A percentile compares a stretch with the other conserved stretches of the same genome.
Evolutionary conservation across 1,140 invertebrate species (phyloP).

Genomic region (Coboldia fuscipes): DNA sequence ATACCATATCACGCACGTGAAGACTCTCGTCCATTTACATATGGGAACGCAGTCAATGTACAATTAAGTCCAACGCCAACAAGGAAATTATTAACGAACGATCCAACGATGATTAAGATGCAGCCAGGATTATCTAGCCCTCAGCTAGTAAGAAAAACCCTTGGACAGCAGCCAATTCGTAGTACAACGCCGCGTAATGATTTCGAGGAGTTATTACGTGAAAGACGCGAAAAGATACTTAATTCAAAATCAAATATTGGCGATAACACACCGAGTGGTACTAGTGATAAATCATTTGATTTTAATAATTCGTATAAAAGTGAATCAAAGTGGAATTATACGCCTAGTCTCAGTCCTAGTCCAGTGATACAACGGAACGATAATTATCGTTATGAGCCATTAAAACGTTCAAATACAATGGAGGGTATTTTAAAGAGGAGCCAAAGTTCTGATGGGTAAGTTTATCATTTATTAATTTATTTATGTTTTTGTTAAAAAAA

Average conservation of each 20-base stretch:
- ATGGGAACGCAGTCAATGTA: constrained; percentile 27
- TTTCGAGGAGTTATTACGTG: constrained; percentile 18
- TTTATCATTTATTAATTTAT: background rate
- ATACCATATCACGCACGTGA: constrained; percentile 61
- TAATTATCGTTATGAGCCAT: constrained; percentile 3
- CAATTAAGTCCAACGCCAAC: constrained; percentile 8
- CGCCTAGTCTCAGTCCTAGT: background rate
- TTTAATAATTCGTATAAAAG: background rate
- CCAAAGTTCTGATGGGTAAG: constrained; percentile 5
- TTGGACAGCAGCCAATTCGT: constrained; percentile 6
- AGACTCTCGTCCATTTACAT: constrained; percentile 58
- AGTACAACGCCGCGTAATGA: constrained; percentile 9
- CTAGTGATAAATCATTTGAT: background rate
- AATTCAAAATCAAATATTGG: constrained; percentile 8
- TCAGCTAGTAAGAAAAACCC: constrained; percentile 20
- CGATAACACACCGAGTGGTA: constrained; percentile 3
- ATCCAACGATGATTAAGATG: constrained; percentile 14
- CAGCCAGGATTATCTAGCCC: constrained; percentile 20
- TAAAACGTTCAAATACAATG: constrained; percentile 5
- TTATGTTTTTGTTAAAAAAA: background rate
- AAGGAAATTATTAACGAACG: constrained; percentile 1
- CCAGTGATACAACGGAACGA: background rate
- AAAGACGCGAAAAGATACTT: constrained; percentile 18
- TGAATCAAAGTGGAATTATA: background rate
- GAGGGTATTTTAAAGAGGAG: constrained; percentile 3